Percentiles rank a stretch among this genome's conserved stretches.
Evolutionary conservation across 35 echinoderm and acorn worm genomes (phyloP).

Genomic region (Heliocidaris erythrogramma): DNA sequence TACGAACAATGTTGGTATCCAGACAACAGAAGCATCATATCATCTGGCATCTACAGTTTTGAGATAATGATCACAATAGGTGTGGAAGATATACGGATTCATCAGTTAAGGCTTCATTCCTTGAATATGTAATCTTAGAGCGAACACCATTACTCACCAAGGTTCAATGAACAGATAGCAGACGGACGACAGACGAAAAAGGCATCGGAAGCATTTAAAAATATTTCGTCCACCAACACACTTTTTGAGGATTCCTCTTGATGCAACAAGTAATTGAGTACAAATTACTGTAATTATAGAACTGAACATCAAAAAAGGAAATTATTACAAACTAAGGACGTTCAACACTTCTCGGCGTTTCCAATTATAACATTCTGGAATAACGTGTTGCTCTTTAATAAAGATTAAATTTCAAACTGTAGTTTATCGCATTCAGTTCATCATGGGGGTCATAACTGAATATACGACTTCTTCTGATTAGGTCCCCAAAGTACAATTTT

Average conservation of each 20-base stretch:
- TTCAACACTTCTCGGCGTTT: not conserved
- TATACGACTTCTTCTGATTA: not conserved
- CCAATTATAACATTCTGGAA: not conserved
- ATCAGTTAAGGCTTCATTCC: not conserved
- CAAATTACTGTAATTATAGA: not conserved
- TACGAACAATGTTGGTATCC: not conserved
- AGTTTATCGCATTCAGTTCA: not conserved
- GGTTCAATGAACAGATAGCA: conserved; percentile 9
- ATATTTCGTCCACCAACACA: not conserved
- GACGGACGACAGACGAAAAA: not conserved
- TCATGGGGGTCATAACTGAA: not conserved
- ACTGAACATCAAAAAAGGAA: not conserved
- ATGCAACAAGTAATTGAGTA: not conserved
- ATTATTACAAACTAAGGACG: not conserved
- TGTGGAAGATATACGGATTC: not conserved
- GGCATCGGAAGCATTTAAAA: not conserved
- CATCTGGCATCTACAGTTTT: not conserved
- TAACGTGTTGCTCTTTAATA: not conserved
- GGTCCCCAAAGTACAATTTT: not conserved
- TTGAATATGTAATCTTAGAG: not conserved
- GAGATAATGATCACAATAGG: not conserved
- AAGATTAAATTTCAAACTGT: not conserved
- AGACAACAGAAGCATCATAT: not conserved
- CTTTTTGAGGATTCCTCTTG: not conserved
- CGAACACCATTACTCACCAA: not conserved